These are phyloP conservation scores for Fregata magnificens DNA, from an alignment of 2,113 vertebrate species.

Conservation along the genomic window DNA sequence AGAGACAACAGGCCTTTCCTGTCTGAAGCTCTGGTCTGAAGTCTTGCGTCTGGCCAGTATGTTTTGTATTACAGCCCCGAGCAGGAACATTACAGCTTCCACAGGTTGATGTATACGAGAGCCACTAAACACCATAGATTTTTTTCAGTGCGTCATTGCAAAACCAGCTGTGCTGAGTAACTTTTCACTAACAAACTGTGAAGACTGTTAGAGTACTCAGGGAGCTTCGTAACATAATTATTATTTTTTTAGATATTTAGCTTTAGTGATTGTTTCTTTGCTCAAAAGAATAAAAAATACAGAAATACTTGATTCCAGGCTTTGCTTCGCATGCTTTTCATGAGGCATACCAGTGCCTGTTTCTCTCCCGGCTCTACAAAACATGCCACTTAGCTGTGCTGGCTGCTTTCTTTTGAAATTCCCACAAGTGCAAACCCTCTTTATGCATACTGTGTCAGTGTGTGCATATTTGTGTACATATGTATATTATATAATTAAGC, in stretches of 20 bases:
- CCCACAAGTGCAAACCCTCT: neutral
- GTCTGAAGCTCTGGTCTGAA: neutral
- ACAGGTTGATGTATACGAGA: neutral
- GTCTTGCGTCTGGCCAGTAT: neutral
- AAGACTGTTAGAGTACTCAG: neutral
- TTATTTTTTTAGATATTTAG: neutral
- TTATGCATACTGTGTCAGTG: neutral
- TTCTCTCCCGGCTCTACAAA: neutral
- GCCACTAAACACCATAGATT: neutral
- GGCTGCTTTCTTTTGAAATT: neutral
- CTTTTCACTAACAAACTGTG: neutral
- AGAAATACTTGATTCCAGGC: neutral
- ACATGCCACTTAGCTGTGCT: neutral
- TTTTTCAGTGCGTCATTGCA: neutral
- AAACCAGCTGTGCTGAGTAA: neutral
- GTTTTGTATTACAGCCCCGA: neutral
- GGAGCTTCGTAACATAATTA: neutral
- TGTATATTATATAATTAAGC: neutral
- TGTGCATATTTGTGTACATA: neutral
- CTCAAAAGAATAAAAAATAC: neutral
- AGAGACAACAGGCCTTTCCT: neutral
- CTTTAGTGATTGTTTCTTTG: neutral
- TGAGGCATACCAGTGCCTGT: neutral
- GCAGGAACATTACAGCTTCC: neutral
- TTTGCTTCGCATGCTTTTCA: neutral